phyloP scores from a whole-genome alignment of 2,888 invertebrate genomes.

The Tubulanus polymorphus region DNA sequence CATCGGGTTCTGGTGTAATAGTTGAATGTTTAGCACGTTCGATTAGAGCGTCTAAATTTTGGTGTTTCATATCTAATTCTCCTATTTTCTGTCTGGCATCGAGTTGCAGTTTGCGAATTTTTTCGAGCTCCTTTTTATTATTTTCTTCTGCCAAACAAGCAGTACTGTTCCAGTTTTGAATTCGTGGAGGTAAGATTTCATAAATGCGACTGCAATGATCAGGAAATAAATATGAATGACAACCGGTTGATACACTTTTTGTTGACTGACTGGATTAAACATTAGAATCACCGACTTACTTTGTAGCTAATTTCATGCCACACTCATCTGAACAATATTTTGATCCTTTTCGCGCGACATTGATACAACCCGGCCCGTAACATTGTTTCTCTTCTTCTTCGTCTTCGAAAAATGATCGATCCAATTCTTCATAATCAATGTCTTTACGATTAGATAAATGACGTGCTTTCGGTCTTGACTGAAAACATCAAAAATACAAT shows the following conservation, averaged over 20 bases:
- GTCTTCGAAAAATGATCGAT: conserved; percentile 11
- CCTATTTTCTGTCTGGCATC: conserved; percentile 71
- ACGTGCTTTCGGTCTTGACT: too few species aligned
- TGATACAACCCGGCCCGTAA: conserved; percentile 82
- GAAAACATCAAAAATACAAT: too few species aligned
- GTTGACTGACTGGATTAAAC: too few species aligned
- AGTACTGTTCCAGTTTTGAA: conserved; percentile 89
- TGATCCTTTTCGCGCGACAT: conserved; percentile 72
- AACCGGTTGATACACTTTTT: too few species aligned
- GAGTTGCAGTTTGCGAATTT: conserved; percentile 74
- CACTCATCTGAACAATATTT: conserved; percentile 94
- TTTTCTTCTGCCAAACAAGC: conserved; percentile 82
- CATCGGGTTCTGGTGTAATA: conserved; percentile 34
- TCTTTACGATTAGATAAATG: neutral
- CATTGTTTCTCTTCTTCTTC: conserved; percentile 67
- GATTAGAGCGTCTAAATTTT: conserved; percentile 74
- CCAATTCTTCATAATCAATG: neutral
- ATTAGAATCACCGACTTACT: conserved; percentile 56
- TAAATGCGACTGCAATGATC: conserved; percentile 49
- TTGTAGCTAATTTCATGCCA: conserved; percentile 82
- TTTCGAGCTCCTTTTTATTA: conserved; percentile 61
- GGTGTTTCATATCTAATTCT: conserved; percentile 49
- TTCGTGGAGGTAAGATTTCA: conserved; percentile 78
- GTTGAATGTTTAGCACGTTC: conserved; percentile 70
- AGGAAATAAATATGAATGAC: neutral